These are phyloP conservation scores for Lycia hirtaria DNA, from an alignment of 2,888 invertebrate species.

Conservation along the genomic window DNA sequence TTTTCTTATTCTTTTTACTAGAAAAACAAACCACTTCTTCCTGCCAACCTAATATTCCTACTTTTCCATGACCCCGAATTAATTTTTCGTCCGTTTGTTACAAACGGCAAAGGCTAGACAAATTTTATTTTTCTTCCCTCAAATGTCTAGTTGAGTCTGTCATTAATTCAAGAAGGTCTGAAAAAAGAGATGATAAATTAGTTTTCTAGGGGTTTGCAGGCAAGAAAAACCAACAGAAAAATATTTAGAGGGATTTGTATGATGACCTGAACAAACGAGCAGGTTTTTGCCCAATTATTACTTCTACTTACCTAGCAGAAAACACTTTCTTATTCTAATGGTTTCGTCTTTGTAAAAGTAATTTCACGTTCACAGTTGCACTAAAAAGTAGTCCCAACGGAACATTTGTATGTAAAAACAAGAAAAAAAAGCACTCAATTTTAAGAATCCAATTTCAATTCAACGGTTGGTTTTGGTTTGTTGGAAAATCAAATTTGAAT, in stretches of 20 bases:
- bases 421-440: neutral
- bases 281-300: neutral
- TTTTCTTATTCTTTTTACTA: constrained; percentile 24
- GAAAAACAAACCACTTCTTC: constrained; percentile 38
- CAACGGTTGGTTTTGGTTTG: constrained; percentile 22
- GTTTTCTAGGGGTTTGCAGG: constrained; percentile 9
- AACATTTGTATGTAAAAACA: too few relatives aligned
- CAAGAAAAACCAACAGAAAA: neutral
- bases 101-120: constrained; percentile 47
- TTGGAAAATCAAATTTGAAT: constrained; percentile 9
- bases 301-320: neutral
- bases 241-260: neutral
- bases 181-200: constrained; percentile 39
- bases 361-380: neutral
- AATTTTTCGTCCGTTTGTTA: constrained; percentile 46
- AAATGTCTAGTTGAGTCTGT: constrained; percentile 36
- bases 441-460: constrained; percentile 37
- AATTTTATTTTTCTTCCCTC: constrained; percentile 44
- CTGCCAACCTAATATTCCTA: constrained; percentile 34
- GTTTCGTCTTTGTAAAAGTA: neutral
- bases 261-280: neutral
- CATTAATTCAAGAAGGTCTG: constrained; percentile 42
- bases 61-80: constrained; percentile 43
- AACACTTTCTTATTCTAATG: neutral
- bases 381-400: too few relatives aligned